phyloP scores from a whole-genome alignment of 2,797 vertebrate species.

The Sebastes minor region DNA sequence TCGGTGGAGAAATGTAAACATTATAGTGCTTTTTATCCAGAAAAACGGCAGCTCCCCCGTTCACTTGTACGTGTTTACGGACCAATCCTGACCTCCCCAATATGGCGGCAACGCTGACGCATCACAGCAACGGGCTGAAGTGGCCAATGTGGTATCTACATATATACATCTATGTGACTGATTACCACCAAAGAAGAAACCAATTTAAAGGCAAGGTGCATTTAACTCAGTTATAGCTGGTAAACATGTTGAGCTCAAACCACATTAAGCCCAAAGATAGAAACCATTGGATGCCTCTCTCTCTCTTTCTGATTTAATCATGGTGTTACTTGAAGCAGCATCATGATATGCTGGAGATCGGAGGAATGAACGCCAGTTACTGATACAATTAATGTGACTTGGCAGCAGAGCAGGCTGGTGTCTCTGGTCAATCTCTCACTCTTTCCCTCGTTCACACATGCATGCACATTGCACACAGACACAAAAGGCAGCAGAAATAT shows the following conservation, averaged over 20 bases:
- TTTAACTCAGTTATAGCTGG: neutral
- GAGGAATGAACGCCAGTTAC: conserved; percentile 40
- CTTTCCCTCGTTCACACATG: conserved; percentile 1
- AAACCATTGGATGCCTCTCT: neutral
- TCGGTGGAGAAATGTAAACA: rapidly evolving
- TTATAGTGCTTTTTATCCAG: too few species aligned
- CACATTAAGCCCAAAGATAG: conserved; percentile 17
- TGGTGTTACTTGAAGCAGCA: conserved; percentile 25
- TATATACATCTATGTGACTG: neutral
- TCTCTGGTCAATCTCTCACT: conserved; percentile 53
- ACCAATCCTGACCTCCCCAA: too few species aligned
- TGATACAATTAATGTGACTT: conserved; percentile 65
- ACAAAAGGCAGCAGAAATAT: conserved; percentile 42
- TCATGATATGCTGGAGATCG: conserved; percentile 16
- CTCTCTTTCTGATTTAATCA: conserved; percentile 32
- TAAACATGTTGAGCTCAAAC: conserved; percentile 11
- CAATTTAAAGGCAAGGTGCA: neutral
- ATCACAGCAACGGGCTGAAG: neutral
- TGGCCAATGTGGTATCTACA: neutral
- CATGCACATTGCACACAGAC: conserved; percentile 1
- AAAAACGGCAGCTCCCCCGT: too few species aligned
- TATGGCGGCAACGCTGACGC: neutral
- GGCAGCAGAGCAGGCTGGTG: conserved; percentile 49
- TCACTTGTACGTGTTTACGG: rapidly evolving
- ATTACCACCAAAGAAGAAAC: neutral